phyloP scores from a whole-genome alignment of 2,113 vertebrate genomes.

The Antigone vipio region DNA sequence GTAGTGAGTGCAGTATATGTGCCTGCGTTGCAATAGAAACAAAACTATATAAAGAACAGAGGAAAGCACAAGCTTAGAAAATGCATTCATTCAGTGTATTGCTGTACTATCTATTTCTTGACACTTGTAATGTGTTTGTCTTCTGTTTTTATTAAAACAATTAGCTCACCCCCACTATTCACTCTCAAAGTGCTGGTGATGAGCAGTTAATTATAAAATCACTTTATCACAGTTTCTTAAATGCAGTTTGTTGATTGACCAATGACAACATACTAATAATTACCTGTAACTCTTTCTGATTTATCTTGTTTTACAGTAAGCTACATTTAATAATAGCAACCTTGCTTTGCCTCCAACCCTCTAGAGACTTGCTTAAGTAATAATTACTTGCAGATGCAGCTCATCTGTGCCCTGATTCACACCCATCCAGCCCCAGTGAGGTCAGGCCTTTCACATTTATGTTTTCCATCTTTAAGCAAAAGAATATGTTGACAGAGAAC shows the following conservation, averaged over 20 bases:
- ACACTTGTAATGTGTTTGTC: not conserved
- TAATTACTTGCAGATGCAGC: constrained; percentile 7
- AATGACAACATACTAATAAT: not conserved
- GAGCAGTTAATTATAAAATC: constrained; percentile 36
- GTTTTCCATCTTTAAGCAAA: constrained; percentile 4
- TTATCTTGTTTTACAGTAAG: constrained; percentile 46
- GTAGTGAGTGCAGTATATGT: rapidly evolving
- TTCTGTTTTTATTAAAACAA: not conserved
- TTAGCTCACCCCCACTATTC: not conserved
- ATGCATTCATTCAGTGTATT: not conserved
- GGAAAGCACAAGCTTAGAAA: not conserved
- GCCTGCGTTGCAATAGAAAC: not conserved
- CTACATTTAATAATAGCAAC: constrained; percentile 24
- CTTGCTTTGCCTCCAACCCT: not conserved
- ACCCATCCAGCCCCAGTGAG: not conserved
- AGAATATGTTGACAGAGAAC: not conserved
- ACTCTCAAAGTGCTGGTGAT: not conserved
- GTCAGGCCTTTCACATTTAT: not conserved
- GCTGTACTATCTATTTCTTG: not conserved
- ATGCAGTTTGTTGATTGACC: constrained; percentile 47
- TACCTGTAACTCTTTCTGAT: constrained; percentile 42
- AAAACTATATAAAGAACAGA: not conserved
- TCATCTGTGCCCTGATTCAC: not conserved
- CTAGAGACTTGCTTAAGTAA: not conserved
- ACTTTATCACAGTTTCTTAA: constrained; percentile 25